Base-by-base conservation (phyloP, 2,797 vertebrate genomes). In the Gymnoscopelus microlampas region DNA sequence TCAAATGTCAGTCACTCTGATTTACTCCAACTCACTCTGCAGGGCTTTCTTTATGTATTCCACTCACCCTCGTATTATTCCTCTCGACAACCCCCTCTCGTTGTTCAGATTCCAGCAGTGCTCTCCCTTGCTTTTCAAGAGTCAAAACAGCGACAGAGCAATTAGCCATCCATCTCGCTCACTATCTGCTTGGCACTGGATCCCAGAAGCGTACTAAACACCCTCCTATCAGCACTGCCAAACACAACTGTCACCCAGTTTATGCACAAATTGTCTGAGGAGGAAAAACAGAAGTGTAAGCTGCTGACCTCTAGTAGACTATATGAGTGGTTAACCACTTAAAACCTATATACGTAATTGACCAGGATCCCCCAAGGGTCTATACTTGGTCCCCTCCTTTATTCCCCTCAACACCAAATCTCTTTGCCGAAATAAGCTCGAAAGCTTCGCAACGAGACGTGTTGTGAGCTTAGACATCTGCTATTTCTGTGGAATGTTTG, bases 111-210 rank as follows among this genome's bases (percentile, higher is more conserved):
- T 88, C 76, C 59, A 62, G 70, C 67, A 74, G 76, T 54, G 63
- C 71, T 70, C 82, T 81, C 39, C 7, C 71, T 68, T 51, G 58
- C 77, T 81, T 57, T 68, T 77, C 63, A 68, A 56, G 68, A 71
- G 66, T 77, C 65, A 64, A 70, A 72, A 66, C 59, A 48, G 73
- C 81, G 81, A 79, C 77, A 76, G 70, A 82, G 82, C 69, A 88
- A 84, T 86, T 83, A 87, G 68, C 73, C 70, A 54, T 64, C 62
- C 67, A 77, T 85, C 85, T 82, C 65, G 6, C 57, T 57, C 53
- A 49, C 58, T 74, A 35, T 68, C 73, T 69, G 66, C 58, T 32
- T 32, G 15, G 29, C 44, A 13, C 29, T 10, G 47, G 63, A 66
- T 54, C 60, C 26, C 56, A 57, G 59, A 1, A 68, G 71, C 11